Evolutionary conservation across 2,113 vertebrate genomes (phyloP).

Genomic region (Hippoglossus stenolepis): DNA sequence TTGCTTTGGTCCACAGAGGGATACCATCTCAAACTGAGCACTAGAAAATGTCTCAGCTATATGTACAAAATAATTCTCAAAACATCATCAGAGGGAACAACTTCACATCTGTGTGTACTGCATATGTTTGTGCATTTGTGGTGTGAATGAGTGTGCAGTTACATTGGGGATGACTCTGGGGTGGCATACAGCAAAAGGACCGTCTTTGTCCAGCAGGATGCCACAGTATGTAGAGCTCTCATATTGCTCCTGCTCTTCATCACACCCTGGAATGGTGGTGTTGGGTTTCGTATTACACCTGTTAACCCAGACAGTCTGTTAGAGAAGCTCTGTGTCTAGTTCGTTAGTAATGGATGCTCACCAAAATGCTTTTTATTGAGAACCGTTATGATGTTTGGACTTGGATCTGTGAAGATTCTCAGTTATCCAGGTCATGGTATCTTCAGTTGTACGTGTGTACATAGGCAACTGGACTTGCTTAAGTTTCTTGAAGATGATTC

Average conservation of each 20-base stretch:
- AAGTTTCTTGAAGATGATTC: too few species aligned
- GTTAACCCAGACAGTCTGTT: not conserved
- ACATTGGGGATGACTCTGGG: conserved; percentile 77
- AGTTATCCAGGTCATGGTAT: too few species aligned
- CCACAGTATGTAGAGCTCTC: conserved; percentile 80
- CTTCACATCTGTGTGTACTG: not conserved
- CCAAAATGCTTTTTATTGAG: not conserved
- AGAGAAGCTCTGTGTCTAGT: not conserved
- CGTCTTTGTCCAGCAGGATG: conserved; percentile 70
- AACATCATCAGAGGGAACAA: too few species aligned
- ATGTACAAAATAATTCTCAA: too few species aligned
- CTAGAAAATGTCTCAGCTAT: too few species aligned
- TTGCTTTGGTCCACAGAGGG: not conserved
- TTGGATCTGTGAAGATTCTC: too few species aligned
- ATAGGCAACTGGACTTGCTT: too few species aligned
- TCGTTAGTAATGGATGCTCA: too few species aligned
- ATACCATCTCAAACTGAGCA: too few species aligned
- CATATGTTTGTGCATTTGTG: not conserved
- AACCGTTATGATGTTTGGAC: not conserved
- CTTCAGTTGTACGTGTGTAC: too few species aligned
- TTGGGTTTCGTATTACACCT: conserved; percentile 80
- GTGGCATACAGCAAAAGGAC: conserved; percentile 74
- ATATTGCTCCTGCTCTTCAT: conserved; percentile 75
- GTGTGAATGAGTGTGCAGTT: conserved; percentile 11
- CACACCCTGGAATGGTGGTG: conserved; percentile 72